Evolutionary conservation across 2,888 invertebrate genomes (phyloP).

Genomic region (Eudemis profundana): DNA sequence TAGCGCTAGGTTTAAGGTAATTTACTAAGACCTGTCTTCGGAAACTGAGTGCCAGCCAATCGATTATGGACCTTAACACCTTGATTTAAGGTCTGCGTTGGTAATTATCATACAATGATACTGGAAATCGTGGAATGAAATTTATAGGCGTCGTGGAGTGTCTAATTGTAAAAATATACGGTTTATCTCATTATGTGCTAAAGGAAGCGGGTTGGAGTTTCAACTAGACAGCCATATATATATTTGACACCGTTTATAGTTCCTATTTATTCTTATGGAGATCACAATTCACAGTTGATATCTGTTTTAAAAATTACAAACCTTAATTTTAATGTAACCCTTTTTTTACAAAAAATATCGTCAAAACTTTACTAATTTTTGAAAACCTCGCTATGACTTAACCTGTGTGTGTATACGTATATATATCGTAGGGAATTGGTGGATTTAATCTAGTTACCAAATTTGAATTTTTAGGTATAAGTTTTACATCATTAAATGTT

Average conservation of each 20-base stretch:
- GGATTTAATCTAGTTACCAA: too few relatives aligned
- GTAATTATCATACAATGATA: background rate
- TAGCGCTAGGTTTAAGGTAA: slow-evolving; percentile 31
- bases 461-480: too few relatives aligned
- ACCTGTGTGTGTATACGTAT: too few relatives aligned
- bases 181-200: slow-evolving; percentile 30
- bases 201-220: slow-evolving; percentile 15
- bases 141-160: slow-evolving; percentile 22
- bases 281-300: too few relatives aligned
- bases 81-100: background rate
- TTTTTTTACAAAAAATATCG: too few relatives aligned
- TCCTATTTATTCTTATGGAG: background rate
- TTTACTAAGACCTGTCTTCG: slow-evolving; percentile 25
- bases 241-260: background rate
- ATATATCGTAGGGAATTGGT: too few relatives aligned
- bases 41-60: background rate
- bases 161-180: slow-evolving; percentile 39
- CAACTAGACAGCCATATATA: background rate
- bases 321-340: too few relatives aligned
- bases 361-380: too few relatives aligned
- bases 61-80: background rate
- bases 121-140: slow-evolving; percentile 10
- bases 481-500: too few relatives aligned
- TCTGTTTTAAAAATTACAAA: too few relatives aligned
- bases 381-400: too few relatives aligned